A percentile compares a stretch with the other conserved stretches of the same genome.
These are phyloP conservation scores for Pipistrellus nathusii DNA, from an alignment of 2,797 vertebrate genomes.

Conservation along the genomic window DNA sequence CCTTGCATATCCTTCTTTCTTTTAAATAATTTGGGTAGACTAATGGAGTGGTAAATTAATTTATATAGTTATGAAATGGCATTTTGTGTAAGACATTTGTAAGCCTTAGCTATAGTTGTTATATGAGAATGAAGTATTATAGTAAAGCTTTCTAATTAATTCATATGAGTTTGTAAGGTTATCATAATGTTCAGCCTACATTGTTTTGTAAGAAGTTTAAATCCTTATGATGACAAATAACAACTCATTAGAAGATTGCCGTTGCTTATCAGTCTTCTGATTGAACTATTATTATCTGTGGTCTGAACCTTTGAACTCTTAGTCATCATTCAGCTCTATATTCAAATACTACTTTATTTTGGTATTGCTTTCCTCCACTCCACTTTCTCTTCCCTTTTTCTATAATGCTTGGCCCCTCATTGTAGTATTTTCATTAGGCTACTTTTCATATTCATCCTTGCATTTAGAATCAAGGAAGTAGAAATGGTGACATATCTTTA, in stretches of 20 bases:
- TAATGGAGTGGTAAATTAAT: neutral
- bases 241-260: neutral
- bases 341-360: neutral
- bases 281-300: neutral
- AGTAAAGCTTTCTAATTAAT: constrained; percentile 48
- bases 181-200: neutral
- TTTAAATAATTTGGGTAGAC: neutral
- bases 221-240: neutral
- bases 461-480: neutral
- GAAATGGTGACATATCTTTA: neutral
- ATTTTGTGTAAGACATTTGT: neutral
- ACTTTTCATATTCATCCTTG: neutral
- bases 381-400: neutral
- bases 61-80: neutral
- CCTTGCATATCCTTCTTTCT: neutral
- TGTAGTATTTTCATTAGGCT: constrained; percentile 10
- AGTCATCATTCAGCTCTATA: neutral
- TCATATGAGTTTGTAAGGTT: neutral
- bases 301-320: constrained; percentile 18
- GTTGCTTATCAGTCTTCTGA: neutral
- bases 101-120: neutral
- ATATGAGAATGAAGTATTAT: neutral
- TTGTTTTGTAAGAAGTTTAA: neutral
- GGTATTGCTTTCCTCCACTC: neutral
- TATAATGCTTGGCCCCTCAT: neutral